Base-by-base conservation (phyloP, 2,888 invertebrate genomes). In the Heliconius cydno region DNA sequence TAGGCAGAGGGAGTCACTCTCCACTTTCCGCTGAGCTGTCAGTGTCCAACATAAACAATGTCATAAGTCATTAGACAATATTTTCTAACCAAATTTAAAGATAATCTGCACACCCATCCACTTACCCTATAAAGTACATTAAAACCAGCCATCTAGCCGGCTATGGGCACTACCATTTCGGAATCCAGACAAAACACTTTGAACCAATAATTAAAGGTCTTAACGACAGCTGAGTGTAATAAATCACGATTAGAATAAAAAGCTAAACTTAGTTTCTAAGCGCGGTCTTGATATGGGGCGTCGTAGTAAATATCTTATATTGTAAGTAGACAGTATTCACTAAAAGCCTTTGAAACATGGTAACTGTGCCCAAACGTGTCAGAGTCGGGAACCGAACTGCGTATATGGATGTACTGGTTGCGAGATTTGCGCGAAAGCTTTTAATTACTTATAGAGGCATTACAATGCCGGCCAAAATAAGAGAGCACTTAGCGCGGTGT, bases 351-450 rank as follows among this genome's bases (percentile, higher is more conserved):
- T 25, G 6, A 22, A 28, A 65, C 38, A 74, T 19, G 57, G 67
- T 57, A 38, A 78, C 73, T 22, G 28, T 78, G 6, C 1, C 65
- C 72, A 72, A 72, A 28, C 30, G 57, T 74, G 67, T 74, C 38
- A 28, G 28, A 74, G 57, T 66, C 34, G 67, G 67, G 74, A 74
- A 74, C 41, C n/a, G 68, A 79, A 79, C 78, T 46, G 15, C 74
- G 60, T 60, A 79, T 79, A 74, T 75, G 74, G 74, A 67, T 52
- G 57, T 73, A 52, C 30, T 15, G 73, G 66, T 78, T 78, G 78
- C 67, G 41, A 60, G 28, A 68, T 70, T 65, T 34, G 22, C 60
- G 78, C 66, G 52, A 74, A 68, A 75, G 78, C 68, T 70, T 74
- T 46, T 60, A 30, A 68, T 68, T 73, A 28, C 67, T 65, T 9